Evolutionary conservation across 2,888 invertebrate species (phyloP).

Genomic region (Tachina fera): DNA sequence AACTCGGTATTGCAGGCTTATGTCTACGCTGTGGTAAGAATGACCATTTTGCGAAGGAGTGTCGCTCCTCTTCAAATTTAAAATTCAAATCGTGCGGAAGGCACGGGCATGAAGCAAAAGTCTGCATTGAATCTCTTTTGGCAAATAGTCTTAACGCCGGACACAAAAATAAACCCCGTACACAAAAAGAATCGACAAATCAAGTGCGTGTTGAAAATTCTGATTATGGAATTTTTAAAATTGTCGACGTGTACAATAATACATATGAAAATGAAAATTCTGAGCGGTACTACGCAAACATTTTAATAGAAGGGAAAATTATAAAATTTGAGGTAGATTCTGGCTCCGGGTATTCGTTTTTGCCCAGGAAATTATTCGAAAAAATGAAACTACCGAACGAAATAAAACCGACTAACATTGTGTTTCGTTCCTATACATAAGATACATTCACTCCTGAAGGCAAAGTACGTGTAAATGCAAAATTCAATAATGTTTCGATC

Average conservation of each 20-base stretch:
- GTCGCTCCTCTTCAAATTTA: neutral
- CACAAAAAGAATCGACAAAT: neutral
- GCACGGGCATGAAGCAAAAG: neutral
- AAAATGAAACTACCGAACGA: neutral
- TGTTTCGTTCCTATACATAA: too few relatives aligned
- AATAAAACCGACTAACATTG: too few relatives aligned
- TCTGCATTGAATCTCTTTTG: neutral
- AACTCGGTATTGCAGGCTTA: too few relatives aligned
- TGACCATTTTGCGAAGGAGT: neutral
- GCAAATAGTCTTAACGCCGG: neutral
- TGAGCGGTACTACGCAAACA: neutral
- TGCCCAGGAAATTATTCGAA: neutral
- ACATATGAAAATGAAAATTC: neutral
- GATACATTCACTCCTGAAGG: too few relatives aligned
- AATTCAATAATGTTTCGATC: too few relatives aligned
- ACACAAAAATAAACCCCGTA: neutral
- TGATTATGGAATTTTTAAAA: neutral
- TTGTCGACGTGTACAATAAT: neutral
- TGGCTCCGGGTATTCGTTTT: neutral
- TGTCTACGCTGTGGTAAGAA: neutral
- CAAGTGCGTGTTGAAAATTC: neutral
- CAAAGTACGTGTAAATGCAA: too few relatives aligned
- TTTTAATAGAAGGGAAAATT: neutral
- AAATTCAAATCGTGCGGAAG: neutral
- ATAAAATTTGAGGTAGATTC: neutral